Conservation (phyloP, 2,113 vertebrate genomes). For the Marcusenius ussheri region DNA sequence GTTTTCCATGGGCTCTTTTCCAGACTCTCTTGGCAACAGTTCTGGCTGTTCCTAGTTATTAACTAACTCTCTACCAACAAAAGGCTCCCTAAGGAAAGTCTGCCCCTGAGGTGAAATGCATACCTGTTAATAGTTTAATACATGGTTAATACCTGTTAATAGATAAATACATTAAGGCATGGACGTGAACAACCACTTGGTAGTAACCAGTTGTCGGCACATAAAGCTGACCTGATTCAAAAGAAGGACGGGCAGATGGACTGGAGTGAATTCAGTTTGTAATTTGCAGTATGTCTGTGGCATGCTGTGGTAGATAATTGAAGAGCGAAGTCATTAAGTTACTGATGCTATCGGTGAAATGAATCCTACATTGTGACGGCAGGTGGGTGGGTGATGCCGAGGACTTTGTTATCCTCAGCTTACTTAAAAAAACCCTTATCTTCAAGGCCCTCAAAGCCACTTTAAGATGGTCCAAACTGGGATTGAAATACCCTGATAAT, state of each 20-base stretch:
- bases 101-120: slow-evolving; percentile 34
- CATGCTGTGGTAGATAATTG: background rate
- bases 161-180: slow-evolving; percentile 29
- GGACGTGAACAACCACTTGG: background rate
- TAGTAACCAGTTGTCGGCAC: background rate
- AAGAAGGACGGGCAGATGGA: background rate
- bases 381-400: background rate
- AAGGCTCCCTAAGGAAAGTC: slow-evolving; percentile 29
- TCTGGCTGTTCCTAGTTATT: slow-evolving; percentile 37
- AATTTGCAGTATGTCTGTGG: background rate
- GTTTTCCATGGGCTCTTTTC: slow-evolving; percentile 20
- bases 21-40: slow-evolving; percentile 27
- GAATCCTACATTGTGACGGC: background rate
- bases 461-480: background rate
- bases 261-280: background rate
- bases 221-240: background rate
- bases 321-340: background rate
- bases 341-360: background rate
- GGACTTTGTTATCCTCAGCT: background rate
- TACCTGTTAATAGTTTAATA: slow-evolving; percentile 40
- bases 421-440: background rate
- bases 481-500: background rate
- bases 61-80: slow-evolving; percentile 39
- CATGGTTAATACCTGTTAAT: slow-evolving; percentile 36
- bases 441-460: background rate